Percentiles rank a stretch among this genome's conserved stretches.
Conservation (phyloP, 2,888 invertebrate genomes). For the Acronicta aceris region DNA sequence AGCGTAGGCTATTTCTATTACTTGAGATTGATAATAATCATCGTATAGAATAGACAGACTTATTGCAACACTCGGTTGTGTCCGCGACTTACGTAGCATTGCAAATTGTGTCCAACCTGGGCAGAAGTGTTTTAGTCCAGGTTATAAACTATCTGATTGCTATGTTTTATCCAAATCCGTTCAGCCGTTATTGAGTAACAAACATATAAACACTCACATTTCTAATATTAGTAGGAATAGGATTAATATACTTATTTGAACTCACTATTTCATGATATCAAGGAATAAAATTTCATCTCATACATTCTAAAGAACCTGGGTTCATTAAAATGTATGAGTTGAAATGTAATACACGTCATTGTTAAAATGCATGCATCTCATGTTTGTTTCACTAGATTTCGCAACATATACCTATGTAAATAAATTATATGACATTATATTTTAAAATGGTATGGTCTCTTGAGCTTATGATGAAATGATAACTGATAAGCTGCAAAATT, state of each 20-base stretch:
- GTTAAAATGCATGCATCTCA: conserved; percentile 24
- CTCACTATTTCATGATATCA: neutral
- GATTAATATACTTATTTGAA: too few relatives aligned
- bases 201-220: too few relatives aligned
- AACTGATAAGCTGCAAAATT: conserved; percentile 30
- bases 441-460: conserved; percentile 38
- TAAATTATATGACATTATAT: conserved; percentile 25
- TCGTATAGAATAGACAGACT: too few relatives aligned
- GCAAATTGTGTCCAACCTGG: too few relatives aligned
- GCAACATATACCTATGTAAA: conserved; percentile 14
- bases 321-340: neutral
- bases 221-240: too few relatives aligned
- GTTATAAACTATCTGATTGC: too few relatives aligned
- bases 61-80: too few relatives aligned
- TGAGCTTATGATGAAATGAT: conserved; percentile 49
- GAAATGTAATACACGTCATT: conserved; percentile 13
- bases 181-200: too few relatives aligned
- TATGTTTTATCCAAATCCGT: too few relatives aligned
- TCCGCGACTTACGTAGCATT: too few relatives aligned
- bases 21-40: too few relatives aligned
- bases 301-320: neutral
- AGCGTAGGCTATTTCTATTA: neutral
- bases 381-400: conserved; percentile 27
- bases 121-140: too few relatives aligned
- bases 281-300: neutral